phyloP scores from a whole-genome alignment of 2,113 vertebrate species.

The Vicugna pacos region DNA sequence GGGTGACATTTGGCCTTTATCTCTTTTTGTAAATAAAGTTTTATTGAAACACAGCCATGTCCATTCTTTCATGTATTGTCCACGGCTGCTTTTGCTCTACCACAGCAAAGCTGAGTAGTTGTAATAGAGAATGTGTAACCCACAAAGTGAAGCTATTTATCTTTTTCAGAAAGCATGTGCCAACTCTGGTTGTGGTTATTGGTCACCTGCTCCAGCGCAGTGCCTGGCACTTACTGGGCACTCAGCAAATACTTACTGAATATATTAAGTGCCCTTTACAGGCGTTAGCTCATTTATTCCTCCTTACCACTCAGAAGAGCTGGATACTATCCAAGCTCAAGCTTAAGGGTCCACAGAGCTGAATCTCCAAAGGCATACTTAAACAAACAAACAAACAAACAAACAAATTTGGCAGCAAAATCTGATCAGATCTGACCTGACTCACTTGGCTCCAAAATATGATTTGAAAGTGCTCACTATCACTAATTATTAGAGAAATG shows the following conservation, averaged over 20 bases:
- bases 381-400: not conserved
- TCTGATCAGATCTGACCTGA: not conserved
- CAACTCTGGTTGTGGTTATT: not conserved
- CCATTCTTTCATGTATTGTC: not conserved
- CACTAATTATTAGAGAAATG: too few relatives aligned
- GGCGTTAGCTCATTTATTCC: too few relatives aligned
- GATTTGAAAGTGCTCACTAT: not conserved
- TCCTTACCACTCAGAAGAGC: not conserved
- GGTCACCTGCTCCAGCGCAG: too few relatives aligned
- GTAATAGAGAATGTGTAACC: not conserved
- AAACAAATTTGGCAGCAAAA: not conserved
- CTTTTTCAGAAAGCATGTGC: not conserved
- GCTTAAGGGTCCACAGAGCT: not conserved
- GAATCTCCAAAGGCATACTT: not conserved
- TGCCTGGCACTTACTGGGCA: not conserved
- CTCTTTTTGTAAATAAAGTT: not conserved
- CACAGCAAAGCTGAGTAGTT: not conserved
- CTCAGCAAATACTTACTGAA: not conserved
- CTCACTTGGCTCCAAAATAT: not conserved
- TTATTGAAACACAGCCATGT: not conserved
- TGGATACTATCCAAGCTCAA: not conserved
- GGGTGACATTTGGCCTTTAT: not conserved
- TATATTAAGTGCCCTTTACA: not conserved
- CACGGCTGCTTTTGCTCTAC: not conserved
- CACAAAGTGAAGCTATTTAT: not conserved